Evolutionary conservation across 2,888 invertebrate species (phyloP).

Genomic region (Odontothrips loti): DNA sequence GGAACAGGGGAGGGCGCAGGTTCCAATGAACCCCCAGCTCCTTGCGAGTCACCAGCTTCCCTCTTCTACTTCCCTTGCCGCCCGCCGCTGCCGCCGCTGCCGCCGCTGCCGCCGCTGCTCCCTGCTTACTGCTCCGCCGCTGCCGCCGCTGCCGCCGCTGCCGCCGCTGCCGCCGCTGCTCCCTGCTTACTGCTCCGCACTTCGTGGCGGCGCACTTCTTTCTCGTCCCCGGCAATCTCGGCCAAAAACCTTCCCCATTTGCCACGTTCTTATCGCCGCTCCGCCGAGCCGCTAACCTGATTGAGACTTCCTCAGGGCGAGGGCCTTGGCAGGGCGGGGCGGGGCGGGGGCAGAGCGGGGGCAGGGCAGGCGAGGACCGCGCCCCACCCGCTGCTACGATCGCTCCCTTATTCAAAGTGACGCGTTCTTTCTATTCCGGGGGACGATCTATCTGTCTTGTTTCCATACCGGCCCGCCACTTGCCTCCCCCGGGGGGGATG

Average conservation of each 20-base stretch:
- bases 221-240: neutral
- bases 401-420: conserved; percentile 22
- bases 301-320: neutral
- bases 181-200: no score
- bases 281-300: conserved; percentile 17
- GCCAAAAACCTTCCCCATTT: neutral
- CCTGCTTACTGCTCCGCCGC: no score
- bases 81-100: no score
- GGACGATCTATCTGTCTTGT: conserved; percentile 26
- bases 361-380: neutral
- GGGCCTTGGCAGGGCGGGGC: neutral
- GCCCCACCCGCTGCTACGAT: neutral
- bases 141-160: neutral
- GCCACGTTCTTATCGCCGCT: conserved; percentile 12
- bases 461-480: neutral
- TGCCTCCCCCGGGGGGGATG: neutral
- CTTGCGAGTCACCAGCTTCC: no score
- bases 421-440: conserved; percentile 12
- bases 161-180: neutral
- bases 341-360: neutral
- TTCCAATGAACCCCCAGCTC: no score
- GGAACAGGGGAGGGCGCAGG: no score
- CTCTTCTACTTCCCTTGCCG: no score
- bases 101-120: no score
- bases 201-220: no score